Percentiles rank a stretch among this genome's conserved stretches.
Conservation (phyloP, 2,113 vertebrate genomes). For the Lota lota region DNA sequence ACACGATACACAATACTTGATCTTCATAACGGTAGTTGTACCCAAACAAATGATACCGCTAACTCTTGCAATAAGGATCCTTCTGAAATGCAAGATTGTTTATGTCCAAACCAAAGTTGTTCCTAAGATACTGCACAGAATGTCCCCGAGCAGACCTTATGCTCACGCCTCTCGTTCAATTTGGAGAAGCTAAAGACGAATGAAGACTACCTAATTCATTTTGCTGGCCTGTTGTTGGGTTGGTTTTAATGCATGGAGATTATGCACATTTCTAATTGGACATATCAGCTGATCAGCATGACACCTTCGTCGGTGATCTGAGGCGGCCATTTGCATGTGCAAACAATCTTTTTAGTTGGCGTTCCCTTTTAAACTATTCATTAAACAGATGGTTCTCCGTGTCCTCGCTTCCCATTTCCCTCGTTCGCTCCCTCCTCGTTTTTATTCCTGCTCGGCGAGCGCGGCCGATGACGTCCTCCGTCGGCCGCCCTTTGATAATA, state of each 20-base stretch:
- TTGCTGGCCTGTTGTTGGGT: slow-evolving; percentile 6
- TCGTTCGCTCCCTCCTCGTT: slow-evolving; percentile 1
- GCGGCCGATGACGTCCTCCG: not conserved
- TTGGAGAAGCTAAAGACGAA: too few relatives aligned
- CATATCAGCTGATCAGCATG: slow-evolving; percentile 54
- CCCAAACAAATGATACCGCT: too few relatives aligned
- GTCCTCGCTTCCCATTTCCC: slow-evolving; percentile 2
- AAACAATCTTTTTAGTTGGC: slow-evolving; percentile 37
- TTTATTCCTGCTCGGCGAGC: not conserved
- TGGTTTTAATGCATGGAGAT: slow-evolving; percentile 35
- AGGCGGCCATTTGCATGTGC: slow-evolving; percentile 43
- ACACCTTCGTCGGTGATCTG: slow-evolving; percentile 46
- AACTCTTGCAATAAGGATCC: too few relatives aligned
- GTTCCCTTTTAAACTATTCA: slow-evolving; percentile 33
- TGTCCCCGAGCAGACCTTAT: too few relatives aligned
- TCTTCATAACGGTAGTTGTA: too few relatives aligned
- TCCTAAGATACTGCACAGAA: too few relatives aligned
- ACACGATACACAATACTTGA: too few relatives aligned
- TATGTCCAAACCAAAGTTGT: too few relatives aligned
- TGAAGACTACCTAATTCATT: slow-evolving; percentile 16
- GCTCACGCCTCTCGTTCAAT: too few relatives aligned
- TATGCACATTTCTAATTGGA: slow-evolving; percentile 42
- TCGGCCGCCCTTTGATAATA: too few relatives aligned
- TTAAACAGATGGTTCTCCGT: slow-evolving; percentile 27
- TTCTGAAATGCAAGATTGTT: too few relatives aligned